phyloP scores from a whole-genome alignment of 2,797 vertebrate species.

The Scyliorhinus canicula region DNA sequence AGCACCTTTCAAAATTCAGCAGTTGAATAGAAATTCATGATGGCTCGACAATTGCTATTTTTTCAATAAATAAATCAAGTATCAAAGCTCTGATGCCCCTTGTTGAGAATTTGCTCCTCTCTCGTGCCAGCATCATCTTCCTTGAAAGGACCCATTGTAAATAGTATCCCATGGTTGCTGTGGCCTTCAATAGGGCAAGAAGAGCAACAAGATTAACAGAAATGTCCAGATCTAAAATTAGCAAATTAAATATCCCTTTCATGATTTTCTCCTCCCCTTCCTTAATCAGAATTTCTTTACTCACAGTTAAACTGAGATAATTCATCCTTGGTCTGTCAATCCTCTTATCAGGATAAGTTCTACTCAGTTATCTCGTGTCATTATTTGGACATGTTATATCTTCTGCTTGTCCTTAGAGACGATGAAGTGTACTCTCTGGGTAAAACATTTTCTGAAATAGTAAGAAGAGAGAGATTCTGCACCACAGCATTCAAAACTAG shows the following conservation, averaged over 20 bases:
- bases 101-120: not conserved
- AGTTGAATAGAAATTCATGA: not conserved
- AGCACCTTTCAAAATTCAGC: not conserved
- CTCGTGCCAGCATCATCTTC: not conserved
- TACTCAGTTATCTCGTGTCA: not conserved
- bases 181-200: not conserved
- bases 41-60: not conserved
- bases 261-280: not conserved
- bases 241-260: not conserved
- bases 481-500: not conserved
- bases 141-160: not conserved
- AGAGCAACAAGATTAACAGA: not conserved
- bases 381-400: not conserved
- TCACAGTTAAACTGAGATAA: not conserved
- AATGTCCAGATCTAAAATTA: not conserved
- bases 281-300: not conserved
- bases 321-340: not conserved
- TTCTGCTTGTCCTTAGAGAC: not conserved
- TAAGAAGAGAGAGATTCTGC: not conserved
- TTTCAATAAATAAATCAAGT: not conserved
- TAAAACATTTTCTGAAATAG: not conserved
- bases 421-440: not conserved
- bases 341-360: not conserved
- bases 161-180: not conserved
- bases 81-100: not conserved